Base-by-base conservation (phyloP, 1,140 invertebrate species). In the Zaprionus lachaisei region DNA sequence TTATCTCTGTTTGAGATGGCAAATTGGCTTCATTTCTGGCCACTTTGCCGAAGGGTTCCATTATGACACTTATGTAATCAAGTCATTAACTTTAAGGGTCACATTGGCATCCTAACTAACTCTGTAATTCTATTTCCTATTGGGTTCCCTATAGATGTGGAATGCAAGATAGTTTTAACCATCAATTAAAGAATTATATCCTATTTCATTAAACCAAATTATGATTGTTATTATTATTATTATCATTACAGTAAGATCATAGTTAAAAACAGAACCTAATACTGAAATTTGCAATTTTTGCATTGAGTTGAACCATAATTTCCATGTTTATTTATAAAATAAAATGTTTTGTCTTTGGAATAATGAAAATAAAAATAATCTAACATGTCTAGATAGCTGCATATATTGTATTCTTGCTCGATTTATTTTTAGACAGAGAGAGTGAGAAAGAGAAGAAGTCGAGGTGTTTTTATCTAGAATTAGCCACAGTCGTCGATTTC, bases 1-100 rank as follows among this genome's bases (percentile, higher is more conserved):
- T 70, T 83, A 85, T 85, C 83, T n/a, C 9, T 17, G 44, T 44
- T 41, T 44, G 56, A 65, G 51, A 72, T 82, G 38, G 17, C 15
- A 75, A 68, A 73, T 68, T 73, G 64, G 11, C 34, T 31, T 0
- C 14, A 51, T 11, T 24, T 17, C 9, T 11, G 26, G 9, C 28
- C 28, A 51, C 47, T 37, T 65, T 24, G n/a, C 20, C 47, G 4
- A 14, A 5, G 22, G 47, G 3, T 1, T 51, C 1, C 20, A 56
- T n/a, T 56, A 31, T 17, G 22, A 14, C 49, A 71, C 22, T 72
- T 44, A 61, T 55, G 49, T 61, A 56, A 69, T 74, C 61, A 69
- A 31, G 22, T 22, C 15, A 47, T 37, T 74, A 37, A 56, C 28
- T 68, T 68, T 34, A 28, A 67, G 28, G 20, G 20, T 14, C 24